Conservation (phyloP, 2,113 vertebrate genomes). For the Podarcis muralis region DNA sequence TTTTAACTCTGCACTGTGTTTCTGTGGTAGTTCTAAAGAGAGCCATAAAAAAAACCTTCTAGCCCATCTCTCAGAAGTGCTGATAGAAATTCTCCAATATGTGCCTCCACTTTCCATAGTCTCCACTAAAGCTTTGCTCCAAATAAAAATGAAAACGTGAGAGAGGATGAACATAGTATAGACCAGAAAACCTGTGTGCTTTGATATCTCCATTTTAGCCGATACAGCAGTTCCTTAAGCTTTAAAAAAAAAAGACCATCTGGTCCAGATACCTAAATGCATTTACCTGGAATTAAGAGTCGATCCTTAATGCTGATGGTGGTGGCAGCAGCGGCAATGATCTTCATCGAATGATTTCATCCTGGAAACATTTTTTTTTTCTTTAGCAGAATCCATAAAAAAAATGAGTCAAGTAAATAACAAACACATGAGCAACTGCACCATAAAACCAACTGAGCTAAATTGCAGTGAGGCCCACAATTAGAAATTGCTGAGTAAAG, state of each 20-base stretch:
- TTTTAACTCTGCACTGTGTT: neutral
- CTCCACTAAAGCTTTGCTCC: neutral
- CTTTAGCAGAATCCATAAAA: too few species aligned
- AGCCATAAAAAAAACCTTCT: slow-evolving; percentile 12
- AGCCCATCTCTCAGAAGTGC: slow-evolving; percentile 7
- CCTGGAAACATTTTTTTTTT: too few species aligned
- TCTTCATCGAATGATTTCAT: too few species aligned
- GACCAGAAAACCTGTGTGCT: neutral
- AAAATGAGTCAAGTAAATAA: too few species aligned
- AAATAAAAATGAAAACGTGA: slow-evolving; percentile 15
- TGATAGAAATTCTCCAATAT: slow-evolving; percentile 22
- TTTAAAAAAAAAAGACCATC: neutral
- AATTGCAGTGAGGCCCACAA: too few species aligned
- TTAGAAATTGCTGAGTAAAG: too few species aligned
- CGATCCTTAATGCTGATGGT: too few species aligned
- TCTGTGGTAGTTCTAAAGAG: slow-evolving; percentile 23
- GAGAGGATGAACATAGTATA: slow-evolving; percentile 14
- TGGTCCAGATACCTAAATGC: neutral
- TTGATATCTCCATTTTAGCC: slow-evolving; percentile 28
- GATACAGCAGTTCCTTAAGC: neutral
- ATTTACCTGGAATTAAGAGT: neutral
- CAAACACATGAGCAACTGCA: too few species aligned
- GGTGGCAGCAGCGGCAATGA: too few species aligned
- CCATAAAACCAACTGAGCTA: too few species aligned
- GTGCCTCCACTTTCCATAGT: neutral